Evolutionary conservation across 1,140 invertebrate species (phyloP), one percentile per base, ranked within the genome.

Genomic region (Callitettix versicolor): DNA sequence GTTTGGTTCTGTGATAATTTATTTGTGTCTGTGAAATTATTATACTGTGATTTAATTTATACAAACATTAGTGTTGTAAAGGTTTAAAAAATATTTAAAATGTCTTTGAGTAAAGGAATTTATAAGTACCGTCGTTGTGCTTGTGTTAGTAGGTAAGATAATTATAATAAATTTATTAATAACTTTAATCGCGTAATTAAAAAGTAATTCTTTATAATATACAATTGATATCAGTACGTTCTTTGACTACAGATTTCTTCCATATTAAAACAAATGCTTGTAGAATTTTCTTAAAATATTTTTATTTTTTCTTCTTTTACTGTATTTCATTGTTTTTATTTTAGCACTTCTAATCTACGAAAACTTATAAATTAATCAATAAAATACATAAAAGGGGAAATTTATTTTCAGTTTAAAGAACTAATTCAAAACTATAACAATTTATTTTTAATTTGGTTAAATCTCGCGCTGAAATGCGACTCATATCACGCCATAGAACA

Each of bases 101-200:
- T 55, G 53, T 55, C 53, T 14, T 21, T 55, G 18, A 55, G 53
- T 18, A 55, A 55, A 36, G 44, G 34, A 15, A 47, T 55, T 24
- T 46, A 33, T 6, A 55, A 47, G 38, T 55, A 47, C 26, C 42
- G 43, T 4, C 42, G 43, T n/a, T 55, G 53, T 55, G 22, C 53
- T 33, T 55, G 53, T 55, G 22, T 55, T 7, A 15, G 53, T 55
- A 22, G 44, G 53, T 55, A 34, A 46, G 26, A 20, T 46, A 2
- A 20, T 34, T n/a, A 43, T 1, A 14, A 11, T 43, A n/a, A 14
- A 20, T 18, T 14, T 12, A 5, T 2, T 20, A 20, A 43, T 43
- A 22, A 43, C 17, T 18, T 17, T n/a, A 22, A 2, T 18, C n/a
- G 11, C 2, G 52, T 41, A 53, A 15, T 11, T 50, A 7, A 15